Percentiles rank a stretch among this genome's conserved stretches.
Evolutionary conservation across 2,888 invertebrate species (phyloP).

Genomic region (Trichopoda pennipes): DNA sequence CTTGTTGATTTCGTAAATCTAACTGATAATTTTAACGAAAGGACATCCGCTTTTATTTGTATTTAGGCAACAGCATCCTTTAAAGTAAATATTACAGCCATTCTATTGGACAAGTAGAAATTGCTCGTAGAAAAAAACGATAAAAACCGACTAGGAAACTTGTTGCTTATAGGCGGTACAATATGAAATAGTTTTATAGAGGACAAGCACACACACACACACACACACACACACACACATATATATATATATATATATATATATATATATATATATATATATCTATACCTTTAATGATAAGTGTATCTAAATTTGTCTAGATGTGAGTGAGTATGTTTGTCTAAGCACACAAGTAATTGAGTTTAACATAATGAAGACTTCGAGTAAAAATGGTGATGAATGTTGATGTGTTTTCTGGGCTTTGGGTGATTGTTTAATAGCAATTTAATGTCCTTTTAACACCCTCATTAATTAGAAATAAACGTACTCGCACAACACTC

Average conservation of each 20-base stretch:
- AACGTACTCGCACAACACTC: not conserved
- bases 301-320: not conserved
- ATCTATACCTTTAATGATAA: not conserved
- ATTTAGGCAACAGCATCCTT: conserved; percentile 55
- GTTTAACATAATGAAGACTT: conserved; percentile 41
- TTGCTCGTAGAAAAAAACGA: conserved; percentile 58
- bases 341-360: conserved; percentile 16
- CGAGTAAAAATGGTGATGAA: conserved; percentile 3
- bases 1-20: conserved; percentile 69
- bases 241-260: too few relatives aligned
- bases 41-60: conserved; percentile 75
- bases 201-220: conserved; percentile 12
- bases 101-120: conserved; percentile 71
- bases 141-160: conserved; percentile 41
- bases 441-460: conserved; percentile 46
- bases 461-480: conserved; percentile 15
- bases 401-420: conserved; percentile 18
- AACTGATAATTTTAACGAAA: conserved; percentile 74
- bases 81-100: conserved; percentile 66
- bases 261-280: too few relatives aligned
- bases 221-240: too few relatives aligned
- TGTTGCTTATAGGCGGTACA: conserved; percentile 62
- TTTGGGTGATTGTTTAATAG: conserved; percentile 34
- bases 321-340: not conserved
- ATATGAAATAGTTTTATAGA: conserved; percentile 13